These are phyloP conservation scores for Gymnothorax reevesii DNA, from an alignment of 2,797 vertebrate genomes.

Conservation along the genomic window DNA sequence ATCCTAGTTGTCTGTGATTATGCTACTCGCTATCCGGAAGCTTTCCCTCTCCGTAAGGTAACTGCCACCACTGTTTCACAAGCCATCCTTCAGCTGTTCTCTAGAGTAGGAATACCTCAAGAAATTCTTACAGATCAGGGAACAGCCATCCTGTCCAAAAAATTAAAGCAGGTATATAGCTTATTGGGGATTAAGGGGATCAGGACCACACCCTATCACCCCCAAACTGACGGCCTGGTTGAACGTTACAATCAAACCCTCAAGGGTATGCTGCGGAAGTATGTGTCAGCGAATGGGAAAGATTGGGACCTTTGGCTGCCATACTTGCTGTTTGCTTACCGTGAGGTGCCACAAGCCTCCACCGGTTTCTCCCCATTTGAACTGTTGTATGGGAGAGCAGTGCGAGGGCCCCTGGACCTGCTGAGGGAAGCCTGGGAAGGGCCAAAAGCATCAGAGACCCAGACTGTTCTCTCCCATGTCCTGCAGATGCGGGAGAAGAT, in stretches of 20 bases:
- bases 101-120: too few species aligned
- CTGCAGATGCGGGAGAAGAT: constrained; percentile 22
- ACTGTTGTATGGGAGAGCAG: constrained; percentile 9
- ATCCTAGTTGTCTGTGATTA: constrained; percentile 9
- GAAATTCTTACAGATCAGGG: not conserved
- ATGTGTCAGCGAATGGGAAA: not conserved
- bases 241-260: constrained; percentile 3
- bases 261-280: constrained; percentile 16
- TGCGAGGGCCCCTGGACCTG: not conserved
- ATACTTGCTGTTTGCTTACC: constrained; percentile 15
- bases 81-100: too few species aligned
- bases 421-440: not conserved
- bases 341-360: constrained; percentile 15
- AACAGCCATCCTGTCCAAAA: not conserved
- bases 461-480: not conserved
- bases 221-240: constrained; percentile 15
- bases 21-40: too few species aligned
- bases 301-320: constrained; percentile 29
- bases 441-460: not conserved
- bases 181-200: constrained; percentile 11
- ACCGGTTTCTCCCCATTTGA: constrained; percentile 23
- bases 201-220: not conserved
- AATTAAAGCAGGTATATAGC: not conserved
- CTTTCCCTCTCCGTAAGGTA: too few species aligned
- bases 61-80: too few species aligned